Evolutionary conservation across 2,888 invertebrate genomes (phyloP).

Genomic region (Andrena hattorfiana): DNA sequence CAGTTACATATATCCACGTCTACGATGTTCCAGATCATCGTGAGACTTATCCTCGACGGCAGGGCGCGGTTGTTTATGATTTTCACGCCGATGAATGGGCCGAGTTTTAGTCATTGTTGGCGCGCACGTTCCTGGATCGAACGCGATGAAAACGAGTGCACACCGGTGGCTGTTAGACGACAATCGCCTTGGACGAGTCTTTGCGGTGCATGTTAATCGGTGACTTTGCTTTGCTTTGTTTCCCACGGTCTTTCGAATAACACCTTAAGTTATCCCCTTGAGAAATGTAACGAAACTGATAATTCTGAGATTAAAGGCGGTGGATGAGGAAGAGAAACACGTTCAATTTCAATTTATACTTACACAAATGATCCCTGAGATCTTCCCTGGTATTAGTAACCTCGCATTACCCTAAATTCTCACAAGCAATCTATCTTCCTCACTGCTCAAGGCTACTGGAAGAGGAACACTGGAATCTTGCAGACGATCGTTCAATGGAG

Average conservation of each 20-base stretch:
- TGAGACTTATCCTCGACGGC: constrained; percentile 77
- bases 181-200: constrained; percentile 42
- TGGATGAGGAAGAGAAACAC: too few species aligned
- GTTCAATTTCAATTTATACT: too few species aligned
- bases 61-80: constrained; percentile 80
- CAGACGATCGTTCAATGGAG: too few species aligned
- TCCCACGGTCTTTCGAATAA: constrained; percentile 35
- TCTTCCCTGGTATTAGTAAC: too few species aligned
- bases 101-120: constrained; percentile 48
- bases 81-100: constrained; percentile 43
- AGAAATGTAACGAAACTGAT: neutral
- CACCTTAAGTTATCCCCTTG: neutral
- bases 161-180: neutral
- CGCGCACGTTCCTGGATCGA: constrained; percentile 26
- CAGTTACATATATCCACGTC: constrained; percentile 51
- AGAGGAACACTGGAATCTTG: too few species aligned
- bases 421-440: too few species aligned
- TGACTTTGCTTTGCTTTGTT: constrained; percentile 19
- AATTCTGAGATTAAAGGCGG: too few species aligned
- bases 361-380: too few species aligned
- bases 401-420: too few species aligned
- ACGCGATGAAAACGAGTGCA: constrained; percentile 41
- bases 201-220: constrained; percentile 26
- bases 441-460: too few species aligned
- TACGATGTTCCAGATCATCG: constrained; percentile 79